Evolutionary conservation across 2,888 invertebrate species (phyloP), one percentile per base, ranked within the genome.

Genomic region (Andrena bucephala): DNA sequence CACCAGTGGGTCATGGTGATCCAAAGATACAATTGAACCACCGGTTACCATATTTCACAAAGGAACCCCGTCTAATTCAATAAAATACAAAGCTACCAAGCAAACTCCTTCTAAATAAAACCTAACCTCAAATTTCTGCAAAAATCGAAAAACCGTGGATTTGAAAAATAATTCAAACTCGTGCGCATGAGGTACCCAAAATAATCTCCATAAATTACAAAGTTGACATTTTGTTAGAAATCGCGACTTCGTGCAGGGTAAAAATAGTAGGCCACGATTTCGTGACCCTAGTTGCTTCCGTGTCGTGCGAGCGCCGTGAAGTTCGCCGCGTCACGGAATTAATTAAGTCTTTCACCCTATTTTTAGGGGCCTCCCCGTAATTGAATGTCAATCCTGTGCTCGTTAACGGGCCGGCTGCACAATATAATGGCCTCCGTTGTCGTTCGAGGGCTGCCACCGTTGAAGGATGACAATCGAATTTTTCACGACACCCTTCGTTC

Each of bases 331-430:
- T 62, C 67, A 27, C 48, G 27, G 67, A 80, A 81, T 81, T 81
- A 80, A 81, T 81, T 20, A 48, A 67, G 62, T 27, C 59, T 24
- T 24, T 36, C 13, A 6, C n/a, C 13, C 5, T 81, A 80, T 81
- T 81, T 81, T 80, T 68, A 80, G 72, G 13, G 36, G 16, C 33
- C 65, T 52, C 63, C 57, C n/a, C 48, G 62, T 80, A 72, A 79
- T 80, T 80, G 72, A 80, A 79, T 67, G 80, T 72, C 72, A 67
- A 79, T 81, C 80, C 48, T 29, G 20, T 8, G 80, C 62, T 62
- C 33, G 80, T 72, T 81, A 79, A 80, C 67, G 29, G 13, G 5
- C 48, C 52, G 13, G 48, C 31, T 60, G 31, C 59, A 29, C 59
- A 60, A 59, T 48, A 60, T 70, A 60, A 70, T 70, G 59, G 59